Percentiles rank a stretch among this genome's conserved stretches.
phyloP scores from a whole-genome alignment of 2,797 vertebrate species.

The Cyprinella venusta region DNA sequence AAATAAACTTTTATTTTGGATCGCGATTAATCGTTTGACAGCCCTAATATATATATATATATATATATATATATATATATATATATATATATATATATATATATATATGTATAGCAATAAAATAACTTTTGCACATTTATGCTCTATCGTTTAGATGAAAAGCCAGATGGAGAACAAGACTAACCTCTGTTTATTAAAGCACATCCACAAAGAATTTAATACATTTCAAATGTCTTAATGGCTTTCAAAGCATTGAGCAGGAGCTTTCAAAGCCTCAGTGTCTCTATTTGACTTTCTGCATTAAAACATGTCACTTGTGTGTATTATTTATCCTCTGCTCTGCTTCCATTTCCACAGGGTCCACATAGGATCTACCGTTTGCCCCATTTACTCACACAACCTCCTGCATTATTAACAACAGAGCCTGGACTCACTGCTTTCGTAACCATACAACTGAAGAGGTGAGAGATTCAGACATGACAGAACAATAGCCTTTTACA shows the following conservation, averaged over 20 bases:
- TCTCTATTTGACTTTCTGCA: slow-evolving; percentile 5
- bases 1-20: too few species aligned
- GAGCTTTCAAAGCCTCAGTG: background rate
- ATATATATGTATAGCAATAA: too few species aligned
- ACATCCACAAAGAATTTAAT: background rate
- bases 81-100: too few species aligned
- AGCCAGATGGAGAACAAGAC: background rate
- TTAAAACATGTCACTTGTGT: slow-evolving; percentile 44
- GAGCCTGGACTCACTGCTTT: background rate
- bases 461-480: background rate
- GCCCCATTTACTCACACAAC: slow-evolving; percentile 36
- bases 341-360: slow-evolving; percentile 40
- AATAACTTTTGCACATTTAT: background rate
- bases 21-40: too few species aligned
- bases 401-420: slow-evolving; percentile 51
- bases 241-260: background rate
- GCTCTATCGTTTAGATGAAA: background rate
- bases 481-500: background rate
- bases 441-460: slow-evolving; percentile 2
- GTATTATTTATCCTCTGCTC: slow-evolving; percentile 51
- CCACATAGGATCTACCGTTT: slow-evolving; percentile 35
- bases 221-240: background rate
- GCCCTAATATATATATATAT: too few species aligned
- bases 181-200: background rate
- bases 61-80: too few species aligned